Percentiles rank a stretch among this genome's conserved stretches.
Conservation (phyloP, 1,140 invertebrate genomes). For the Tetragonula clypearis region DNA sequence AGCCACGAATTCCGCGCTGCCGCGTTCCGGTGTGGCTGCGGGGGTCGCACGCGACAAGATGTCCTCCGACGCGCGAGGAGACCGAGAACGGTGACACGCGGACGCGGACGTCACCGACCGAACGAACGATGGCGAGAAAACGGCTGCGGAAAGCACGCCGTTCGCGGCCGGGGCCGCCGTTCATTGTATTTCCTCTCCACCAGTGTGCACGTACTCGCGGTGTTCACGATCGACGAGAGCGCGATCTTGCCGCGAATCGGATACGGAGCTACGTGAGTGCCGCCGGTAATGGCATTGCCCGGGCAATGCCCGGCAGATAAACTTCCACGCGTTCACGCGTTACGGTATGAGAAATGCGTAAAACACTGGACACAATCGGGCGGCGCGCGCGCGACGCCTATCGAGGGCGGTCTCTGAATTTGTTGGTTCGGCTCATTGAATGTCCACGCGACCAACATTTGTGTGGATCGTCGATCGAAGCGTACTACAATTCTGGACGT, state of each 20-base stretch:
- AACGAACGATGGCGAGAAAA: constrained; percentile 9
- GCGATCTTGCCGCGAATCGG: constrained; percentile 1
- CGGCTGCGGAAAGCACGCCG: background rate
- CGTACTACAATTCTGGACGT: constrained; percentile 64
- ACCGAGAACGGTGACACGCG: constrained; percentile 42
- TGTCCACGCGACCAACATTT: constrained; percentile 55
- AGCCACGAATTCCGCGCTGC: constrained; percentile 31
- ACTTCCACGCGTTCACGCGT: constrained; percentile 3
- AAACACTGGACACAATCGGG: constrained; percentile 30
- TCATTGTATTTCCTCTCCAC: constrained; percentile 19
- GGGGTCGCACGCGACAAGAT: constrained; percentile 39
- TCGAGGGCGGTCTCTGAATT: constrained; percentile 47
- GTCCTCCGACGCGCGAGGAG: constrained; percentile 21
- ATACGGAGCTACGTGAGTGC: constrained; percentile 34
- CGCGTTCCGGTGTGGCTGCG: constrained; percentile 56
- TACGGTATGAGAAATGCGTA: constrained; percentile 1
- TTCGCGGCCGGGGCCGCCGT: background rate
- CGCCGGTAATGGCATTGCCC: constrained; percentile 36
- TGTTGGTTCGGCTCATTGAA: constrained; percentile 54
- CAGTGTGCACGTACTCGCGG: constrained; percentile 16
- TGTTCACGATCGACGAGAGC: constrained; percentile 4
- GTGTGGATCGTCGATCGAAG: constrained; percentile 63
- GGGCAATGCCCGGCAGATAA: constrained; percentile 44
- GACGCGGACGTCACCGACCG: background rate
- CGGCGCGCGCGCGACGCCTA: constrained; percentile 42